Evolutionary conservation across 2,888 invertebrate genomes (phyloP), one percentile per base, ranked within the genome.

Genomic region (Scelioninae gen. 1): DNA sequence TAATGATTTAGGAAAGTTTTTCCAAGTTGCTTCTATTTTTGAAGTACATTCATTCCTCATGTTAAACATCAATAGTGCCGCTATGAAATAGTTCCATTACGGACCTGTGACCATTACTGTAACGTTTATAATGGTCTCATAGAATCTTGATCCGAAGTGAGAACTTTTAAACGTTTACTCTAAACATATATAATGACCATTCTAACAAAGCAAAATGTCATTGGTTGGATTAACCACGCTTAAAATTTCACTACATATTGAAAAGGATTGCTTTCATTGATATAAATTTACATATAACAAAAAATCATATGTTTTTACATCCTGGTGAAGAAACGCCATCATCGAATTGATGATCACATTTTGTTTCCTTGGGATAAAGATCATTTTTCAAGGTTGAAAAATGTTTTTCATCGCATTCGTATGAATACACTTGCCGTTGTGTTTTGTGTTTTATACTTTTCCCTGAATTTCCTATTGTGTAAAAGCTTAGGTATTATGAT

Each of bases 361-460:
- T 60, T 53, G 49, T 51, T 66, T 66, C 34, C 58, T 32, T 43
- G 5, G 58, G 16, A 60, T 60, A n/a, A 66, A 55, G 34, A 60
- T 77, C 76, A 77, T 77, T 77, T 77, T 77, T 77, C 76, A 77
- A 77, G 62, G 47, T 55, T 77, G 68, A 77, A 45, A 68, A 77
- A 77, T 29, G 68, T 77, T 77, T 62, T 62, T 58, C 60, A 43
- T 51, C 43, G 58, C 31, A 10, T 66, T 32, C 29, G 49, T 13
- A 60, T 68, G 65, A 68, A 76, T 45, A 68, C 60, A 58, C 51
- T 63, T 56, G 62, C 38, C 31, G 34, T 56, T 9, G 10, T 10
- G 10, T 16, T n/a, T 56, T 45, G 47, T 47, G 13, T 74, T 43
- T 15, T 71, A 74, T 62, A 71, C 4, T 2, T 55, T 75, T 75